Evolutionary conservation across 2,888 invertebrate genomes (phyloP), one percentile per base, ranked within the genome.

Genomic region (Venusia cambrica): DNA sequence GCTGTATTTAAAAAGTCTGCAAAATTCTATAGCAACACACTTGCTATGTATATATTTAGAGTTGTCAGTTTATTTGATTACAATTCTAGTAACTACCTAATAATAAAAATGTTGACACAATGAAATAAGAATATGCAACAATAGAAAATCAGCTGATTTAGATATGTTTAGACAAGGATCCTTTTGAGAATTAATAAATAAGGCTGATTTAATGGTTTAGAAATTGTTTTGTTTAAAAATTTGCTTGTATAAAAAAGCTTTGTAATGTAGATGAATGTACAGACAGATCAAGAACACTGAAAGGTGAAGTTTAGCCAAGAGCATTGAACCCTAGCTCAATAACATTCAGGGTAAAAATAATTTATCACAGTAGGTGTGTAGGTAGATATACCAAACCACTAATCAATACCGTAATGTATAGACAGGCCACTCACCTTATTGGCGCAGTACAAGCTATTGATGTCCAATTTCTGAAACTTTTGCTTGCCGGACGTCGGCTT

Each of bases 381-480:
- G 12, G 17, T 13, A 14, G 17, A n/a, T 17, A n/a, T 2, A 3
- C 4, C 19, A 1, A 9, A 4, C 9, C 8, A 19, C 8, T 5
- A 2, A 9, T 4, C 3, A 5, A 2, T 13, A 16, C 26, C 6
- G 19, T 27, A 22, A 28, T 8, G 7, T n/a, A n/a, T 14, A 26
- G 15, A n/a, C n/a, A 18, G 8, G 35, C 9, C 48, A 90, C 92
- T 91, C 80, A 93, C 94, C 88, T 91, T 92, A 85, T 93, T 94
- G 73, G 91, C 92, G 88, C 95, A 94, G 89, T 97, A 97, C 88
- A 98, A 92, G 90, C 92, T 97, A 94, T 98, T 98, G 92, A 98
- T 97, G 91, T 98, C 97, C 90, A 98, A 92, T 80, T 97, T 94
- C 88, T 96, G 95, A 91, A 92, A 98, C 91, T 97, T 98, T 88